phyloP scores from a whole-genome alignment of 2,797 vertebrate species.

The Myoxocephalus aenaeus region DNA sequence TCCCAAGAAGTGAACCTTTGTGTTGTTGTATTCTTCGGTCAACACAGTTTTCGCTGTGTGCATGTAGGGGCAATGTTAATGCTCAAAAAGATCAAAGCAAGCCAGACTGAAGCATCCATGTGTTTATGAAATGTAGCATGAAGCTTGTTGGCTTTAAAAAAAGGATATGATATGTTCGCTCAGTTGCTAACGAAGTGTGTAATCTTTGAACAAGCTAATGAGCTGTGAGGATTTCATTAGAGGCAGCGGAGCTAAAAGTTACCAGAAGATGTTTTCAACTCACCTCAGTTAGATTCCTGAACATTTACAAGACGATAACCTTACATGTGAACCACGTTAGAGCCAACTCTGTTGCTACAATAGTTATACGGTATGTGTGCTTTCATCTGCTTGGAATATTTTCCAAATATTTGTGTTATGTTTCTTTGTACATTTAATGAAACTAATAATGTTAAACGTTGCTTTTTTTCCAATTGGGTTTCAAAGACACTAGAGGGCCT shows the following conservation, averaged over 20 bases:
- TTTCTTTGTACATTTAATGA: conserved; percentile 1
- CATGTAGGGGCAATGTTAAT: conserved; percentile 13
- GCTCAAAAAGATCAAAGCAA: conserved; percentile 50
- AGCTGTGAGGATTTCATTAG: conserved; percentile 63
- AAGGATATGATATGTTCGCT: conserved; percentile 58
- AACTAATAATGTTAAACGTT: not conserved
- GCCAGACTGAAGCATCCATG: conserved; percentile 7
- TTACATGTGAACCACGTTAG: conserved; percentile 2
- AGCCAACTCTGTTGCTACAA: not conserved
- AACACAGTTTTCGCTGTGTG: conserved; percentile 26
- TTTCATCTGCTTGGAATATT: not conserved
- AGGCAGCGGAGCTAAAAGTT: conserved; percentile 31
- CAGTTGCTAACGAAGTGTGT: conserved; percentile 67
- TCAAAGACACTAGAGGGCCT: not conserved
- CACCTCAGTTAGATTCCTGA: conserved; percentile 32
- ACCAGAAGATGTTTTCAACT: conserved; percentile 33
- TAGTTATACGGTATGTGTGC: not conserved
- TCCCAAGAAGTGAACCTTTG: conserved; percentile 10
- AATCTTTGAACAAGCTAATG: conserved; percentile 68
- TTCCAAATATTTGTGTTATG: not conserved
- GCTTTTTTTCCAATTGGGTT: not conserved
- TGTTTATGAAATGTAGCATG: conserved; percentile 63
- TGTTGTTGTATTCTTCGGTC: conserved; percentile 10
- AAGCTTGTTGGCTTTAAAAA: conserved; percentile 55
- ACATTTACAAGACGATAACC: conserved; percentile 14